Evolutionary conservation across 2,888 invertebrate genomes (phyloP).

Genomic region (Xanthia togata): DNA sequence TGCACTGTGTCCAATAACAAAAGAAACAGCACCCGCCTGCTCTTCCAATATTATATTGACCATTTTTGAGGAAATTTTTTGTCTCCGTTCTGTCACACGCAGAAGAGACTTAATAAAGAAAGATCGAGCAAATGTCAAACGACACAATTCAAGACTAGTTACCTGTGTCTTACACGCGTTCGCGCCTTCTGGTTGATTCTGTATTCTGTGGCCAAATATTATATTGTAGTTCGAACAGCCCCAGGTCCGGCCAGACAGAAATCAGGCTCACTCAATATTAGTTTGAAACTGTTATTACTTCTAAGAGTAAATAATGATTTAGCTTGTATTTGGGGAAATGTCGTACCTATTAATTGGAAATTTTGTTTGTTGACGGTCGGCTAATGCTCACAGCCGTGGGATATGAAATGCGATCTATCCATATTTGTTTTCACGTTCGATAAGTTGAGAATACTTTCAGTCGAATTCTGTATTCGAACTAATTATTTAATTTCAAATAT

Average conservation of each 20-base stretch:
- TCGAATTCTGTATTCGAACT: conserved; percentile 13
- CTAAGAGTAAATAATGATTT: conserved; percentile 55
- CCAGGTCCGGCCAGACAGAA: conserved; percentile 20
- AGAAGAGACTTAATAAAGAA: background rate
- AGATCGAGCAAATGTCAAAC: background rate
- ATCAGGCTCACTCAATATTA: conserved; percentile 50
- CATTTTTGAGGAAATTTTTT: background rate
- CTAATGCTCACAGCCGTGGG: conserved; percentile 40
- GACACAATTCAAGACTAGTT: background rate
- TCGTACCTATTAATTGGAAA: conserved; percentile 48
- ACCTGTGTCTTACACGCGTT: no score
- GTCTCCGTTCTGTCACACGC: background rate
- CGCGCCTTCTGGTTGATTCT: background rate
- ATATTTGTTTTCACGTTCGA: conserved; percentile 36
- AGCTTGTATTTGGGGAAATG: conserved; percentile 38
- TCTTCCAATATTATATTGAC: background rate
- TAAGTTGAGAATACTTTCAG: conserved; percentile 18
- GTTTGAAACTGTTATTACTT: conserved; percentile 64
- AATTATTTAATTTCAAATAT: conserved; percentile 22
- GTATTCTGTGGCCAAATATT: conserved; percentile 48
- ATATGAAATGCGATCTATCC: conserved; percentile 41
- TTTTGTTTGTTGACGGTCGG: conserved; percentile 51
- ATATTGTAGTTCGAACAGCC: conserved; percentile 50
- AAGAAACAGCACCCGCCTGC: background rate
- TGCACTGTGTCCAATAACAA: background rate